Percentiles rank a stretch among this genome's conserved stretches.
These are phyloP conservation scores for Pseudorectes ferrugineus DNA, from an alignment of 2,113 vertebrate genomes.

Conservation along the genomic window DNA sequence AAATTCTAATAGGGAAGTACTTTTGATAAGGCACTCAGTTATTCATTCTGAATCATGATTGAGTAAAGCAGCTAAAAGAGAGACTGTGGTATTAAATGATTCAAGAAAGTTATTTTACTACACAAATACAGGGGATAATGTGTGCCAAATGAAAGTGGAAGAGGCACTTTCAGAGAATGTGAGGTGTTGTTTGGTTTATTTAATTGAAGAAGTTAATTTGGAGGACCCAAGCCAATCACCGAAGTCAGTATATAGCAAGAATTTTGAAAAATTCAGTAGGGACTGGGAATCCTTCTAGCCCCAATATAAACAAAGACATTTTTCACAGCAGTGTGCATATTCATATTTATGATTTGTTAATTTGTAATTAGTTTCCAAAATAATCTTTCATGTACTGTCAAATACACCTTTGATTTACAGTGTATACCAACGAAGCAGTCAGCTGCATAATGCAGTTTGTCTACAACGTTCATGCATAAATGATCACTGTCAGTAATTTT, in stretches of 20 bases:
- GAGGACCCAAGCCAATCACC: not conserved
- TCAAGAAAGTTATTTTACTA: not conserved
- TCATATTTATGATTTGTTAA: constrained; percentile 28
- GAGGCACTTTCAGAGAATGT: not conserved
- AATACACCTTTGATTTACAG: constrained; percentile 28
- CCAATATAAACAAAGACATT: not conserved
- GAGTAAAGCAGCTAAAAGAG: not conserved
- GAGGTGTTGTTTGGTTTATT: not conserved
- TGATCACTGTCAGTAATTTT: not conserved
- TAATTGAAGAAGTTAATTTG: not conserved
- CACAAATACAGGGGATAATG: not conserved
- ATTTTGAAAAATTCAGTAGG: not conserved
- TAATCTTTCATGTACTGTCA: constrained; percentile 13
- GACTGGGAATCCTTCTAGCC: not conserved
- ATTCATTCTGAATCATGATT: not conserved
- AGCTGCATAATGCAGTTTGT: not conserved
- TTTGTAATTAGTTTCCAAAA: constrained; percentile 34
- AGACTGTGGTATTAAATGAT: not conserved
- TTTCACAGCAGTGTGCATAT: not conserved
- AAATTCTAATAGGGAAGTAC: not conserved
- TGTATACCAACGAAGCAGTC: not conserved
- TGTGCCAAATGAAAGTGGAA: not conserved
- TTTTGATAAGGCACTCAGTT: not conserved
- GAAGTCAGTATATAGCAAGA: not conserved
- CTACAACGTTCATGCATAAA: constrained; percentile 13